Evolutionary conservation across 2,113 vertebrate species (phyloP).

Genomic region (Stictonetta naevosa): DNA sequence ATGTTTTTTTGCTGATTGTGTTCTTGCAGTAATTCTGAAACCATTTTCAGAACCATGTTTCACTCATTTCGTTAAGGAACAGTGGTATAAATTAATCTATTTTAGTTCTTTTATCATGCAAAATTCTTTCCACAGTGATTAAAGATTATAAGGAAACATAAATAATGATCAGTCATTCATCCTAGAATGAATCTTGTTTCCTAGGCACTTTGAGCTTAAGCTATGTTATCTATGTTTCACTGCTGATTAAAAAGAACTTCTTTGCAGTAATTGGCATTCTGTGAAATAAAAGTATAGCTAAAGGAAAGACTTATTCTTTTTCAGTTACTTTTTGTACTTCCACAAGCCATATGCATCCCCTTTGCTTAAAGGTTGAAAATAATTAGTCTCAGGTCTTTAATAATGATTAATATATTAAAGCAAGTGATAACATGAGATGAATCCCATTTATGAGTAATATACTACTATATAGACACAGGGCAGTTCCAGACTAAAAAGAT

Average conservation of each 20-base stretch:
- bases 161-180: background rate
- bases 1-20: background rate
- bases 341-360: background rate
- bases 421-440: background rate
- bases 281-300: background rate
- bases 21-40: background rate
- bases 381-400: conserved; percentile 8
- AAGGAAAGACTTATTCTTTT: background rate
- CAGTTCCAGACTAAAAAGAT: background rate
- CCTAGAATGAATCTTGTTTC: background rate
- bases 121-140: background rate
- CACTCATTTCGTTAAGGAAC: background rate
- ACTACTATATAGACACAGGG: background rate
- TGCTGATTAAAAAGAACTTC: conserved; percentile 5
- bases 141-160: background rate
- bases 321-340: background rate
- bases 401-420: background rate
- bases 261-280: background rate
- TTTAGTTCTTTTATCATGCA: background rate
- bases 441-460: background rate
- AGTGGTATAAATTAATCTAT: background rate
- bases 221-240: background rate
- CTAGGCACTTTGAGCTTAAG: background rate
- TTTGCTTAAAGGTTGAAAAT: background rate
- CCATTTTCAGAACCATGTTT: background rate